Evolutionary conservation across 2,113 vertebrate species (phyloP).

Genomic region (Xenotilapia leptura): DNA sequence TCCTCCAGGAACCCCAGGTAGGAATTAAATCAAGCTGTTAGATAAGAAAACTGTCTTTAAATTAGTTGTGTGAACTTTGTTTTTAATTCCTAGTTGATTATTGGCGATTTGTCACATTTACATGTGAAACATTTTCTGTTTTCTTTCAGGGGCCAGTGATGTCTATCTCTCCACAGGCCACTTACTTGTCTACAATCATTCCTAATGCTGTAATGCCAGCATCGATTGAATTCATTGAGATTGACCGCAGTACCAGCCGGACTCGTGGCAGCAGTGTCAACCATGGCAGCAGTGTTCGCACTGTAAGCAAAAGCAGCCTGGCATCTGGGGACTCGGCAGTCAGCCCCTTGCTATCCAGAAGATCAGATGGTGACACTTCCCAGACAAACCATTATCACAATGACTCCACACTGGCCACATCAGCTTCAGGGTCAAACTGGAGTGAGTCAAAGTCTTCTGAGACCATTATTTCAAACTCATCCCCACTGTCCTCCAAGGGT

Average conservation of each 20-base stretch:
- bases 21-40: neutral
- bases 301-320: conserved; percentile 85
- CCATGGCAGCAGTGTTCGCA: conserved; percentile 64
- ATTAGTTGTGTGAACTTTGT: neutral
- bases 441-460: conserved; percentile 89
- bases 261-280: conserved; percentile 52
- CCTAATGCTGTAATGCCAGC: conserved; percentile 88
- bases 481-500: conserved; percentile 81
- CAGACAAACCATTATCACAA: conserved; percentile 41
- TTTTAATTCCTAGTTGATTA: neutral
- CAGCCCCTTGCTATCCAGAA: conserved; percentile 79
- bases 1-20: conserved; percentile 76
- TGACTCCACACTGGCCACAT: conserved; percentile 57
- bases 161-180: conserved; percentile 94
- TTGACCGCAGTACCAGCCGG: conserved; percentile 69
- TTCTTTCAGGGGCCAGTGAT: conserved; percentile 79
- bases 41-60: neutral
- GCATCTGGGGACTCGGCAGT: conserved; percentile 49
- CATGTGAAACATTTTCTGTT: neutral
- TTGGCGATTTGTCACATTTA: neutral
- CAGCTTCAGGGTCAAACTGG: conserved; percentile 76
- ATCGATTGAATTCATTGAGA: conserved; percentile 87
- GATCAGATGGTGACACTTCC: conserved; percentile 54
- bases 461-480: conserved; percentile 84
- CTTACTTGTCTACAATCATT: conserved; percentile 95